Conservation (phyloP, 2,888 invertebrate genomes). For the Lycophotia porphyrea region DNA sequence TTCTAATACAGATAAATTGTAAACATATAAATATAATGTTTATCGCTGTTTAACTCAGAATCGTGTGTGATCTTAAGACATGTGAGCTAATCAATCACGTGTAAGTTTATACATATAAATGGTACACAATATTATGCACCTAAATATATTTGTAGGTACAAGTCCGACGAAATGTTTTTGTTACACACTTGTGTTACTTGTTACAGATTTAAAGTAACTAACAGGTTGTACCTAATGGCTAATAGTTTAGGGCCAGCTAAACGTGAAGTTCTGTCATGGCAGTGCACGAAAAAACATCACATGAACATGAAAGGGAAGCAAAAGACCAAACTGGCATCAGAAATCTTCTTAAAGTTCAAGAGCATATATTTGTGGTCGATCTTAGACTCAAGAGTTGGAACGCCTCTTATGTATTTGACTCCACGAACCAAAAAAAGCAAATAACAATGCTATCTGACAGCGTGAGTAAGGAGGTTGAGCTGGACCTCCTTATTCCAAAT, state of each 20-base stretch:
- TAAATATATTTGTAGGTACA: background rate
- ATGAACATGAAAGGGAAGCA: background rate
- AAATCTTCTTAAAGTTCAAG: background rate
- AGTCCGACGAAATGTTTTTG: background rate
- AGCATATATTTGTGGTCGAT: background rate
- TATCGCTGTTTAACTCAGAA: background rate
- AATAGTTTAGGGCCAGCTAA: background rate
- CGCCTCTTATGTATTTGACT: no score
- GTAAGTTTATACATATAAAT: background rate
- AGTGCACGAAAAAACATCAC: background rate
- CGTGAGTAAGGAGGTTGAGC: background rate
- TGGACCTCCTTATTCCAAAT: background rate
- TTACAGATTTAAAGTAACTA: background rate
- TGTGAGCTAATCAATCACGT: slow-evolving; percentile 3
- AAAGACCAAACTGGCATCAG: background rate
- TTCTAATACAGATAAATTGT: slow-evolving; percentile 5
- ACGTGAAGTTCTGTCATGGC: background rate
- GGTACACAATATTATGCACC: background rate
- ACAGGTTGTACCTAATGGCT: background rate
- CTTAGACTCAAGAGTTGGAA: background rate
- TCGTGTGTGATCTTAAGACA: slow-evolving; percentile 1
- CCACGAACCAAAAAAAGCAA: background rate
- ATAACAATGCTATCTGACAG: background rate
- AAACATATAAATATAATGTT: slow-evolving; percentile 1
- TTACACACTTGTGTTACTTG: background rate